Conservation (phyloP, 2,797 vertebrate species). For the Propithecus deckenii region DNA sequence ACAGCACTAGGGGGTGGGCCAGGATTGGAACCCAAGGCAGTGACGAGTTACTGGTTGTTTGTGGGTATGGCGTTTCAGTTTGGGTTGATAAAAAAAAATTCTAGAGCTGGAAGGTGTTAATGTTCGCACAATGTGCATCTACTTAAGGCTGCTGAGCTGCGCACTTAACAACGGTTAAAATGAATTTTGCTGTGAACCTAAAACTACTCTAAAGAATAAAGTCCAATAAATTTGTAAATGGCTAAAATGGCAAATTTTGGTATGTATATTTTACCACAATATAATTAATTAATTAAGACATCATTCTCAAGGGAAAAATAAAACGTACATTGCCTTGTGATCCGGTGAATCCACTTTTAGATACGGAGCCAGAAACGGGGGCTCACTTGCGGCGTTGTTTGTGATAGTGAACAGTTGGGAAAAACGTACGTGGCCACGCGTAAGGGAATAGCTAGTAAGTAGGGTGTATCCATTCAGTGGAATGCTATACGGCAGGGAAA, state of each 20-base stretch:
- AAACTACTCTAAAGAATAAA: background rate
- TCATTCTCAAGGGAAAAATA: background rate
- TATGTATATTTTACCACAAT: background rate
- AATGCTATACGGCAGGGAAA: background rate
- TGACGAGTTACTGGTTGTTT: background rate
- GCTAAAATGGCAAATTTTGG: background rate
- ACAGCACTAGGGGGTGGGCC: background rate
- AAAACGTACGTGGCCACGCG: background rate
- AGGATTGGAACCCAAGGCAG: background rate
- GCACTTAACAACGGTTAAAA: background rate
- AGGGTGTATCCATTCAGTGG: accelerated
- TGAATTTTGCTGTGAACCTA: background rate
- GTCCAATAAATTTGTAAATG: background rate
- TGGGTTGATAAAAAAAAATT: background rate
- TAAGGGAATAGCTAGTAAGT: background rate
- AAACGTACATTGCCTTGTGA: background rate
- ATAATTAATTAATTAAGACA: background rate
- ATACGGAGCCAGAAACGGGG: background rate
- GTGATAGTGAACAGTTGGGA: background rate
- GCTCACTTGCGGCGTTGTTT: background rate
- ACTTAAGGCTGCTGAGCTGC: background rate
- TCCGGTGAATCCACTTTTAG: background rate
- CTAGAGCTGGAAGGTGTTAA: background rate
- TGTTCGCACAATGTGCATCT: accelerated
- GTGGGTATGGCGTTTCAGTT: background rate